Evolutionary conservation across 2,888 invertebrate species (phyloP).

Genomic region (Drosophila parthenogenetica): DNA sequence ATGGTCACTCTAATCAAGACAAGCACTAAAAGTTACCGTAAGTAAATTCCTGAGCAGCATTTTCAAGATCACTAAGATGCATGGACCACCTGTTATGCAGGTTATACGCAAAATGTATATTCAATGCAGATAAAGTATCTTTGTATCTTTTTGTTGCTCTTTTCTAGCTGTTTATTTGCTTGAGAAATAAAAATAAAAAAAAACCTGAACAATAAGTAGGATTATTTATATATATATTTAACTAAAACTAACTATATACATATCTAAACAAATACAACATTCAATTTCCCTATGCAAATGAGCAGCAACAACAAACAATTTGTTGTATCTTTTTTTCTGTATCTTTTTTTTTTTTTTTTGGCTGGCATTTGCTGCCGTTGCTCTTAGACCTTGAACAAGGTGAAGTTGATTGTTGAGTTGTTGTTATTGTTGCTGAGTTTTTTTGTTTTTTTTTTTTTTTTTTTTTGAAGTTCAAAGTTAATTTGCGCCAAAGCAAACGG

Average conservation of each 20-base stretch:
- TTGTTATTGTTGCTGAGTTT: conserved; percentile 18
- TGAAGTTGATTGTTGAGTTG: conserved; percentile 76
- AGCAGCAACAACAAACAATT: conserved; percentile 45
- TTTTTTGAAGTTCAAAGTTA: conserved; percentile 77
- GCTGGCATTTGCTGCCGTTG: conserved; percentile 64
- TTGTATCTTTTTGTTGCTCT: background rate
- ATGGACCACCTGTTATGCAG: conserved; percentile 52
- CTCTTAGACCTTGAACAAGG: conserved; percentile 77
- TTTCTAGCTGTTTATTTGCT: conserved; percentile 20
- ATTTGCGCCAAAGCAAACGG: conserved; percentile 60
- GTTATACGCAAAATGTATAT: conserved; percentile 20
- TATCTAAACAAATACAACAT: conserved; percentile 47
- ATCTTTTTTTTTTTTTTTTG: conserved; percentile 16
- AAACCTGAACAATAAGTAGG: conserved; percentile 36
- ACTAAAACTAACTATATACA: conserved; percentile 8
- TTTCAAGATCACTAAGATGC: conserved; percentile 26
- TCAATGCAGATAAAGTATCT: conserved; percentile 31
- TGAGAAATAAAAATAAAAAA: background rate
- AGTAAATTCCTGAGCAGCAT: conserved; percentile 14
- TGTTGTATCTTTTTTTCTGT: conserved; percentile 29
- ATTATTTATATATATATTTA: conserved; percentile 16
- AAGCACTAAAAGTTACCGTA: background rate
- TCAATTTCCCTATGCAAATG: conserved; percentile 78
- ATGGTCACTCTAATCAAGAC: conserved; percentile 24
- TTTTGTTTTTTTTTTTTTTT: conserved; percentile 13